Base-by-base conservation (phyloP, 2,888 invertebrate genomes). In the Alviniconcha strummeri region DNA sequence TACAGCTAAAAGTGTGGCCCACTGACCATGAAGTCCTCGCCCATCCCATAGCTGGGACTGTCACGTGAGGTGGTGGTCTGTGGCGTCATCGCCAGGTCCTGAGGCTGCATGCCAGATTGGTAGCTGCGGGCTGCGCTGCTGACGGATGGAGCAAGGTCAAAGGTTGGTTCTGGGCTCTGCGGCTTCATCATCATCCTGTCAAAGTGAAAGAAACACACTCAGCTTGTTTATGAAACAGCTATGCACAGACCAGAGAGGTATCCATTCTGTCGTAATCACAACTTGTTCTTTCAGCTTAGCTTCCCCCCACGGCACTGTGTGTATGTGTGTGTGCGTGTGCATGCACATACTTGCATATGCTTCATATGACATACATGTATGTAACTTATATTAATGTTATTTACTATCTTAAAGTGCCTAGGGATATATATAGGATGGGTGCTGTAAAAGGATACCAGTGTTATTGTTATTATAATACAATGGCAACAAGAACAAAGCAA, bases 111-210 rank as follows among this genome's bases (percentile, higher is more conserved):
- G 19, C 67, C 84, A n/a, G 81, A 72, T 57, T 78, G 67, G 55
- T 56, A 76, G 52, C 80, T 81, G 17, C 76, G 83, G 5, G 52
- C 76, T 57, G 76, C 60, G 67, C 82, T 84, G 71, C 84, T 85
- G 64, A 84, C 69, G 8, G 78, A 86, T 64, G 88, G 87, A 8
- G 88, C 89, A 81, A 90, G 86, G 82, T 91, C 90, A 84, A 89
- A 87, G 54, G 88, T 85, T 9, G 88, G 87, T 8, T 89, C 88
- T 81, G 88, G 87, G 78, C 88, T 89, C 54, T 86, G 82, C 1
- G 86, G 88, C 76, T 89, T 90, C 89, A 90, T 85, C 19, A 90
- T 83, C 78, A 88, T 88, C 77, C 91, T 91, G 85, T 54, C 75
- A 82, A 36, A 60, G 60, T 60, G 60, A 60, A 60, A 36, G 36